Percentiles rank a stretch among this genome's conserved stretches.
These are phyloP conservation scores for Tipula vernalis DNA, from an alignment of 2,888 invertebrate genomes.

Conservation along the genomic window DNA sequence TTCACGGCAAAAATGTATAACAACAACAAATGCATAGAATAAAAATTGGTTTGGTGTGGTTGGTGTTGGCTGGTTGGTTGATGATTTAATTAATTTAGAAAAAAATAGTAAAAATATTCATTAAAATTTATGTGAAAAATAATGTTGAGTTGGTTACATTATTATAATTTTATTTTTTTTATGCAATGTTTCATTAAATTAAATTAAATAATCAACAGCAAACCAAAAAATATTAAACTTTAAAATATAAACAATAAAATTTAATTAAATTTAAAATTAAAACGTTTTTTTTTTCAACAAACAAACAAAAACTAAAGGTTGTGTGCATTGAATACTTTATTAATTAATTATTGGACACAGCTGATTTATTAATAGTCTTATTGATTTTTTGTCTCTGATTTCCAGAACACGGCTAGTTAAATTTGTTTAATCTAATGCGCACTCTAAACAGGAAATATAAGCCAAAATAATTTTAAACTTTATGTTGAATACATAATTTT, in stretches of 20 bases:
- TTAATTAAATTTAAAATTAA: background rate
- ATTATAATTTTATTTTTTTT: background rate
- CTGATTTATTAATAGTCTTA: background rate
- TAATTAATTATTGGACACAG: background rate
- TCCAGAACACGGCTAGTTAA: background rate
- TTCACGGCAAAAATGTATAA: background rate
- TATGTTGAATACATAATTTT: background rate
- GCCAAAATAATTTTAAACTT: background rate
- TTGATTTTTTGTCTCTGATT: background rate
- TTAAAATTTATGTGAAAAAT: background rate
- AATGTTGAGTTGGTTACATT: background rate
- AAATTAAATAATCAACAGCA: background rate
- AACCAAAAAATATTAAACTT: background rate
- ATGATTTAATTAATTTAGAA: constrained; percentile 4
- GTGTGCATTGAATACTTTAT: background rate
- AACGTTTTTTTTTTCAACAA: background rate
- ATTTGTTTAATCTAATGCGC: background rate
- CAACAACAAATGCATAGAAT: background rate
- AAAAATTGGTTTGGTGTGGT: background rate
- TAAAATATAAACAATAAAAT: background rate
- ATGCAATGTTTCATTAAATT: background rate
- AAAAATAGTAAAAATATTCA: background rate
- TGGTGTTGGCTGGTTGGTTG: background rate
- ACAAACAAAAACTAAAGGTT: background rate
- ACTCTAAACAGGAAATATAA: background rate